Evolutionary conservation across 2,797 vertebrate genomes (phyloP).

Genomic region (Sebastes cheni): DNA sequence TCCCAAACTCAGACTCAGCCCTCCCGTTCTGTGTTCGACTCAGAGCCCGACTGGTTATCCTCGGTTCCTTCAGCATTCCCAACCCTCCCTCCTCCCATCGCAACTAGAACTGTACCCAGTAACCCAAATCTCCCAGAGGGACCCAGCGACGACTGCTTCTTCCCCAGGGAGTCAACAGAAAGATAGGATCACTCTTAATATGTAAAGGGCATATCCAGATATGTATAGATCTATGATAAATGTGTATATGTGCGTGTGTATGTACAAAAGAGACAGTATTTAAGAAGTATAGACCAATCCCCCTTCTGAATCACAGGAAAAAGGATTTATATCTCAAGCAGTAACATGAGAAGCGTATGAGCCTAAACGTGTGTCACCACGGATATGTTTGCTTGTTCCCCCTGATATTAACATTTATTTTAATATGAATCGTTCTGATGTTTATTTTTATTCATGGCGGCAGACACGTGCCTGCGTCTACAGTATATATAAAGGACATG

Average conservation of each 20-base stretch:
- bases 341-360: conserved; percentile 34
- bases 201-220: conserved; percentile 64
- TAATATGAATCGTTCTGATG: conserved; percentile 45
- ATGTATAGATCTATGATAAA: conserved; percentile 75
- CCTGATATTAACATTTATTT: conserved; percentile 54
- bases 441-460: conserved; percentile 66
- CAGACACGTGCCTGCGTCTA: conserved; percentile 66
- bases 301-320: conserved; percentile 44
- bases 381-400: conserved; percentile 38
- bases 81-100: conserved; percentile 81
- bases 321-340: conserved; percentile 40
- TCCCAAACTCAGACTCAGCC: conserved; percentile 69
- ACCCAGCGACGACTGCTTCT: conserved; percentile 70
- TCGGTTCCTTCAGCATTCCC: conserved; percentile 74
- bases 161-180: conserved; percentile 85
- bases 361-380: conserved; percentile 11
- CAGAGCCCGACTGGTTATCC: conserved; percentile 81
- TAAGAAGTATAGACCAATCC: conserved; percentile 60
- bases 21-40: conserved; percentile 67
- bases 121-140: conserved; percentile 71
- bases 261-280: conserved; percentile 77
- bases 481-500: conserved; percentile 53
- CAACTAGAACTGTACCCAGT: conserved; percentile 78
- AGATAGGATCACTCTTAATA: conserved; percentile 69
- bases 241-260: conserved; percentile 66